Percentiles rank a stretch among this genome's conserved stretches.
Conservation (phyloP, 1,140 invertebrate species). For the Dinoponera quadriceps region DNA sequence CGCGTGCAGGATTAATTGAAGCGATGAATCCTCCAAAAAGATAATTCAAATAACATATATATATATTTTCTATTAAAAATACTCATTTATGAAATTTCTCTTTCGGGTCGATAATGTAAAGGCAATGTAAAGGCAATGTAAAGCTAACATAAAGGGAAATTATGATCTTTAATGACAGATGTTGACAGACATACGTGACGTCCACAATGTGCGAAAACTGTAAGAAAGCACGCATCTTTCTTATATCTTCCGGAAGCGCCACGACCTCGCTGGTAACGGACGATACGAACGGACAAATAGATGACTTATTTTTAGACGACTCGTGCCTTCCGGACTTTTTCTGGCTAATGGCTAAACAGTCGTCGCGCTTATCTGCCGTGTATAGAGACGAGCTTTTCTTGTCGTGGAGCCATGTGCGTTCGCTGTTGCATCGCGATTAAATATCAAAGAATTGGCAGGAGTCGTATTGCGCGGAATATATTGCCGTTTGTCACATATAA, state of each 20-base stretch:
- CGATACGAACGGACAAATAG: conserved; percentile 48
- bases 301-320: conserved; percentile 69
- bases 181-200: neutral
- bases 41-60: neutral
- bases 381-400: conserved; percentile 66
- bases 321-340: conserved; percentile 63
- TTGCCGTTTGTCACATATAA: neutral
- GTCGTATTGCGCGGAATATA: neutral
- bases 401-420: conserved; percentile 55
- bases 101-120: neutral
- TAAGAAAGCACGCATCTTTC: conserved; percentile 7
- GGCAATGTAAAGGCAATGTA: neutral
- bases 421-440: conserved; percentile 7
- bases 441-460: neutral
- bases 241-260: neutral
- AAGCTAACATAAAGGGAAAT: neutral
- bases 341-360: conserved; percentile 49
- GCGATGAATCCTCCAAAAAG: too few relatives aligned
- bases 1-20: too few relatives aligned
- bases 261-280: conserved; percentile 5
- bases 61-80: neutral
- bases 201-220: neutral
- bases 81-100: neutral
- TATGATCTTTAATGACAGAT: neutral
- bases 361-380: conserved; percentile 64